Conservation (phyloP, 2,113 vertebrate species). For the Sebastes fasciatus region DNA sequence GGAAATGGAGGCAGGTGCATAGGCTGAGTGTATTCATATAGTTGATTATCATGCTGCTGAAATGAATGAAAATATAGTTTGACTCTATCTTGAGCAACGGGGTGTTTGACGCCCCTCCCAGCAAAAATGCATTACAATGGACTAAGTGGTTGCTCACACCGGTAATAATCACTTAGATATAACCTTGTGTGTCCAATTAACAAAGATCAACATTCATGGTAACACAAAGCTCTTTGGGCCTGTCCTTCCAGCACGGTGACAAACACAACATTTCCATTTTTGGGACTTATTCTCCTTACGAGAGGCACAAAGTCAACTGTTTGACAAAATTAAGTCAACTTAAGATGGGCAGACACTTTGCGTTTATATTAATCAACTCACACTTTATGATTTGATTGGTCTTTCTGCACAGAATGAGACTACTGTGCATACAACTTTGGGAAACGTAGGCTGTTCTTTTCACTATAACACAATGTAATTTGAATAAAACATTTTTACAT, state of each 20-base stretch:
- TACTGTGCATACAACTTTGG: too few relatives aligned
- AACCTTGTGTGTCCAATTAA: conserved; percentile 3
- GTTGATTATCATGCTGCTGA: conserved; percentile 17
- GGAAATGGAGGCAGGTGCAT: not conserved
- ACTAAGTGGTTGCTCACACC: conserved; percentile 12
- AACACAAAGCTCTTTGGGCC: not conserved
- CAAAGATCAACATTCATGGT: not conserved
- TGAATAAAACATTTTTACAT: too few relatives aligned
- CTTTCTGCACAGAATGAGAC: too few relatives aligned
- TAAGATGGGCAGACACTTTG: not conserved
- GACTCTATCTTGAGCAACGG: not conserved
- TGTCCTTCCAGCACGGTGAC: not conserved
- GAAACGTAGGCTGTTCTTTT: too few relatives aligned
- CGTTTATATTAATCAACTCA: too few relatives aligned
- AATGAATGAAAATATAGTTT: not conserved
- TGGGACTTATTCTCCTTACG: not conserved
- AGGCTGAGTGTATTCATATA: not conserved
- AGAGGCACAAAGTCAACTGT: not conserved
- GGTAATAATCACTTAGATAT: not conserved
- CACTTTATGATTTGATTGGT: too few relatives aligned
- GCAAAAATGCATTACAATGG: conserved; percentile 39
- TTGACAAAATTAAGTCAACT: not conserved
- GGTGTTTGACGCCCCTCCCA: conserved; percentile 4
- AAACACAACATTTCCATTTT: not conserved
- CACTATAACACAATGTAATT: too few relatives aligned